A percentile compares a stretch with the other conserved stretches of the same genome.
Conservation (phyloP, 2,797 vertebrate genomes). For the Dipus sagitta region DNA sequence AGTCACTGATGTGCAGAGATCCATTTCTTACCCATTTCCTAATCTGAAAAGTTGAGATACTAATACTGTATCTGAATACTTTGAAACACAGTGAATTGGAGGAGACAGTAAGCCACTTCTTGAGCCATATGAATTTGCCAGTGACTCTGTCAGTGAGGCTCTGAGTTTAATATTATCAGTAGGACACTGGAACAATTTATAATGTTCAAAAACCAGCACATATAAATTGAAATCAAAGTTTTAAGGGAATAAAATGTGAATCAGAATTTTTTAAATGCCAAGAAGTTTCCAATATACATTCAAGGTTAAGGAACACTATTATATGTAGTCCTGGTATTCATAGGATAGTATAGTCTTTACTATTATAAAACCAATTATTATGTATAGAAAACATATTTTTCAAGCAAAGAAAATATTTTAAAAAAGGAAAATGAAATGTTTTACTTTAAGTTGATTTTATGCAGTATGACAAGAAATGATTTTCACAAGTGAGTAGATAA, state of each 20-base stretch:
- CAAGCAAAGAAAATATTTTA: too few species aligned
- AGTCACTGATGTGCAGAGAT: background rate
- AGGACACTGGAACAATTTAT: background rate
- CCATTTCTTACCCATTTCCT: background rate
- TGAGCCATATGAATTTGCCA: background rate
- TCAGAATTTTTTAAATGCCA: constrained; percentile 13
- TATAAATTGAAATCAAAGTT: background rate
- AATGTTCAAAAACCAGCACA: background rate
- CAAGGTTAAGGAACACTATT: background rate
- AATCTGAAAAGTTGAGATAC: constrained; percentile 6
- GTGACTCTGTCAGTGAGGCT: background rate
- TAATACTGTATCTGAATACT: background rate
- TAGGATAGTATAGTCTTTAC: background rate
- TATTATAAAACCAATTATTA: too few species aligned
- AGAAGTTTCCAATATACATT: background rate
- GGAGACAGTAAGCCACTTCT: background rate
- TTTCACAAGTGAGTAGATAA: background rate
- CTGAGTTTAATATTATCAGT: background rate
- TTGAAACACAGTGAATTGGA: background rate
- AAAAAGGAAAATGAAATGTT: too few species aligned
- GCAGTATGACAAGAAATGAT: background rate
- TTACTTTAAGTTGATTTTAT: background rate
- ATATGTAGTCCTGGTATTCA: background rate
- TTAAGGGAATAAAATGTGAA: background rate
- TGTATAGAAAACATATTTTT: too few species aligned